A percentile compares a stretch with the other conserved stretches of the same genome.
phyloP scores from a whole-genome alignment of 2,888 invertebrate genomes.

The Sesia apiformis region DNA sequence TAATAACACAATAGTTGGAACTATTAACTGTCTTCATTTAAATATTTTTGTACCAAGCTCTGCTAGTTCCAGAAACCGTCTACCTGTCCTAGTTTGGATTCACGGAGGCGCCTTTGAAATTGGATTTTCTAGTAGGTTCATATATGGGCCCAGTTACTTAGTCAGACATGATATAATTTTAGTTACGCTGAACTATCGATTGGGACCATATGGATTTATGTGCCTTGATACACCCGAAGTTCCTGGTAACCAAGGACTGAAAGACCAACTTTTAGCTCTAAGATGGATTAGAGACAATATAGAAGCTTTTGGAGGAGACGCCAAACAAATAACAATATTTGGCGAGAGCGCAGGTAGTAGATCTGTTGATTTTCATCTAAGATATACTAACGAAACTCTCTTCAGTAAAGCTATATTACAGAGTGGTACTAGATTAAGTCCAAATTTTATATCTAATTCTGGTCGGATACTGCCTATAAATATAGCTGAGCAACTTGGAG shows the following conservation, averaged over 20 bases:
- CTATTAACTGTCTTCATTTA: constrained; percentile 73
- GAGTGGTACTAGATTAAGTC: constrained; percentile 20
- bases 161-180: constrained; percentile 33
- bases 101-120: constrained; percentile 41
- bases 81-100: constrained; percentile 50
- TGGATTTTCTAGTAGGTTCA: constrained; percentile 28
- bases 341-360: constrained; percentile 25
- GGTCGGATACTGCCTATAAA: constrained; percentile 14
- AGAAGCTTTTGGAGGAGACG: constrained; percentile 23
- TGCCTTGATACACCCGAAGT: constrained; percentile 21
- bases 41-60: constrained; percentile 73
- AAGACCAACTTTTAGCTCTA: constrained; percentile 24
- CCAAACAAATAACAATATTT: constrained; percentile 20
- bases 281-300: constrained; percentile 30
- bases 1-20: constrained; percentile 28
- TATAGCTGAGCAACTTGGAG: constrained; percentile 24
- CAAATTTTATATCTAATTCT: constrained; percentile 12
- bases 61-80: constrained; percentile 12
- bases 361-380: constrained; percentile 20
- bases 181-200: constrained; percentile 26
- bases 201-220: constrained; percentile 27
- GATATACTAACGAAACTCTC: constrained; percentile 17
- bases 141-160: constrained; percentile 32
- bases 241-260: constrained; percentile 32
- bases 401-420: constrained; percentile 23